Percentiles rank a stretch among this genome's conserved stretches.
Evolutionary conservation across 2,797 vertebrate genomes (phyloP).

Genomic region (Pseudochaenichthys georgianus): DNA sequence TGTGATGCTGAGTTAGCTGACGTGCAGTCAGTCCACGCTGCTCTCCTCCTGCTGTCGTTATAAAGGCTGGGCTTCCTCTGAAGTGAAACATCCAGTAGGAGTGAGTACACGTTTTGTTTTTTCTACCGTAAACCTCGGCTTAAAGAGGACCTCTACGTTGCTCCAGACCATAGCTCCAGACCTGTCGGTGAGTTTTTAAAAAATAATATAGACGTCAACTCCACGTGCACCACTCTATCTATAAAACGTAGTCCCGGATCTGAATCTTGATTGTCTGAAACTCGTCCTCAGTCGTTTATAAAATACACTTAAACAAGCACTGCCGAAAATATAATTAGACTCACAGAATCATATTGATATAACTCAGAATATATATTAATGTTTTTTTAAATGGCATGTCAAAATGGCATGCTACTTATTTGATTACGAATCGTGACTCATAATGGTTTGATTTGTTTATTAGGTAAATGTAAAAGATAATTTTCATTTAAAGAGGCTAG

Average conservation of each 20-base stretch:
- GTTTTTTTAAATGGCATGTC: too few species aligned
- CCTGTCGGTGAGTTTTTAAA: slow-evolving; percentile 53
- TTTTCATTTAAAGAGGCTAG: not conserved
- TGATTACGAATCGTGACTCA: not conserved
- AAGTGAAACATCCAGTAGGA: not conserved
- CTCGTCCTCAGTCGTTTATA: not conserved
- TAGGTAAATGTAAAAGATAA: not conserved
- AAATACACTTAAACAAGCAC: not conserved
- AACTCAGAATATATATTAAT: not conserved
- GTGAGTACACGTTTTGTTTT: rapidly evolving
- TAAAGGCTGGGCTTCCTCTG: not conserved
- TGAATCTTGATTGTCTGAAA: slow-evolving; percentile 31
- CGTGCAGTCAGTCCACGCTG: too few species aligned
- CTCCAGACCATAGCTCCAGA: not conserved
- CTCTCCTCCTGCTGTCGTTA: slow-evolving; percentile 20
- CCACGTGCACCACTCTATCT: too few species aligned
- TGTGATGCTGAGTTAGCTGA: not conserved
- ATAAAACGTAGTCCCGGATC: not conserved
- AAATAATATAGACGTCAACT: slow-evolving; percentile 1
- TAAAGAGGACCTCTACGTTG: not conserved
- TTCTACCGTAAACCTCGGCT: rapidly evolving
- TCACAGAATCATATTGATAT: not conserved
- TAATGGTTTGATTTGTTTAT: not conserved
- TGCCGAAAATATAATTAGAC: not conserved
- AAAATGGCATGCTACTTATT: not conserved